Base-by-base conservation (phyloP, 2,888 invertebrate species). In the Apocheima hispidaria region DNA sequence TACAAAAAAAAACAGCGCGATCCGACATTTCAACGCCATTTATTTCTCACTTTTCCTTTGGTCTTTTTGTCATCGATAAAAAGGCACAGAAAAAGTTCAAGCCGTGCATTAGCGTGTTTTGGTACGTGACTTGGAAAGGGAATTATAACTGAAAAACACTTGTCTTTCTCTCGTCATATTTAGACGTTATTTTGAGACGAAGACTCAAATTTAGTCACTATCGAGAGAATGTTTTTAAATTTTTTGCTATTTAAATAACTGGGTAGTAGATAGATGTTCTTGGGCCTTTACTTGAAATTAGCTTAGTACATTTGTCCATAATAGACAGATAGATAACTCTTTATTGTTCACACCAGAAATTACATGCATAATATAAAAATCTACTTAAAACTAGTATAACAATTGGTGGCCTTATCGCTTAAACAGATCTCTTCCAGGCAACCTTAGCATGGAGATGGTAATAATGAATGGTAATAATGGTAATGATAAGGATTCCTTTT, bases 21-120 rank as follows among this genome's bases (percentile, higher is more conserved):
- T 72, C 76, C 79, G 78, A 78, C 79, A 73, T 81, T 79, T 78
- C 78, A 72, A 79, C 77, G 78, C 80, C 78, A 83, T 84, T 86
- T 86, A 82, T 83, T 86, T 82, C 76, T 73, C 78, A 78, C 72
- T 81, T 79, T 66, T 70, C 66, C 68, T 63, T 71, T 72, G 64
- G 72, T 73, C 71, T 81, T 86, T 83, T 79, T 78, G 76, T 74
- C 78, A 81, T 81, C 81, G 75, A 81, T 82, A 82, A 80, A 77
- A 52, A 71, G 75, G 71, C 73, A 70, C 65, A 72, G 71, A 75
- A 77, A 79, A 82, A 83, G 80, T 85, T 78, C 72, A 76, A 78
- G 75, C 75, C 77, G 75, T 76, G 75, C 79, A 81, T 78, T 82
- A 83, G 75, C 74, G 72, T 77, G 74, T 71, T 76, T 72, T 66